phyloP scores from a whole-genome alignment of 2,113 vertebrate species.

The Blennius ocellaris region DNA sequence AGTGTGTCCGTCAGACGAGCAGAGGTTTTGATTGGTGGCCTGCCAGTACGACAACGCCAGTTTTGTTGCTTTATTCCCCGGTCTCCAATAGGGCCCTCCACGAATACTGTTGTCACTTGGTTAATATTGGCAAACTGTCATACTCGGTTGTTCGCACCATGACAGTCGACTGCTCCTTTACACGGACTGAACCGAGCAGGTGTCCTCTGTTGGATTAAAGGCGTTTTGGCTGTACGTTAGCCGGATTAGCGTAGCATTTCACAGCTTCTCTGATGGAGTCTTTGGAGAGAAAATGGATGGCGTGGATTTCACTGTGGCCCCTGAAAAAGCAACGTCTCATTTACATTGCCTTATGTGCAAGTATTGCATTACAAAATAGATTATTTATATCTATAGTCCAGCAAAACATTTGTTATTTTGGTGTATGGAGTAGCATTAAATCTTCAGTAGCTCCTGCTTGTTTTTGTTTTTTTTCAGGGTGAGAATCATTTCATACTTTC shows the following conservation, averaged over 20 bases:
- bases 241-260: conserved; percentile 25
- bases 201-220: neutral
- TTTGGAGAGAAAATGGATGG: conserved; percentile 69
- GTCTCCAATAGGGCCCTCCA: conserved; percentile 79
- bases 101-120: conserved; percentile 52
- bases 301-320: conserved; percentile 43
- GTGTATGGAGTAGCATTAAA: neutral
- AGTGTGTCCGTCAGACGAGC: conserved; percentile 55
- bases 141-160: neutral
- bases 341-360: neutral
- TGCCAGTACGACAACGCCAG: conserved; percentile 73
- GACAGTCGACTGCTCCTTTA: neutral
- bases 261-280: conserved; percentile 31
- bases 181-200: neutral
- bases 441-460: neutral
- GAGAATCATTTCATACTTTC: too few relatives aligned
- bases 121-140: conserved; percentile 34
- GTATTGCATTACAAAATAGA: neutral
- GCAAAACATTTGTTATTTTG: conserved; percentile 1
- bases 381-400: neutral
- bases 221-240: conserved; percentile 11
- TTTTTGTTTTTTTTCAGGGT: too few relatives aligned
- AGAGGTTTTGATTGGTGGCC: conserved; percentile 73
- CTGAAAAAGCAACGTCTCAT: conserved; percentile 4
- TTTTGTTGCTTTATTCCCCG: conserved; percentile 70